phyloP scores from a whole-genome alignment of 2,797 vertebrate species.

The Diceros bicornis region DNA sequence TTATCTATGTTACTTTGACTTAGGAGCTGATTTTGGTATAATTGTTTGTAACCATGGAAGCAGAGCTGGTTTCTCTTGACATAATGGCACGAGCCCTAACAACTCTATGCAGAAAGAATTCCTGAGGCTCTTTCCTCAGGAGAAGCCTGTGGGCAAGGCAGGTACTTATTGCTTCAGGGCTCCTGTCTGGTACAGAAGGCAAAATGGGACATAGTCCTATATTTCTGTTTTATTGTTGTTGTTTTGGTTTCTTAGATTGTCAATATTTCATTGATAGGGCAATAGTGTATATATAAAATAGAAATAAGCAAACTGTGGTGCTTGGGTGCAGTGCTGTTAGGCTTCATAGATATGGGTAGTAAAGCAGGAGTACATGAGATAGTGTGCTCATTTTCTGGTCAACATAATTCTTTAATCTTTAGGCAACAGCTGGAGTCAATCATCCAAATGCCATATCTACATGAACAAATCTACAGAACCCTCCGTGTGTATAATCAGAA shows the following conservation, averaged over 20 bases:
- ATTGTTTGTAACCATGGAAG: neutral
- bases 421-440: neutral
- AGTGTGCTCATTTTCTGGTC: neutral
- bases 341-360: neutral
- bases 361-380: neutral
- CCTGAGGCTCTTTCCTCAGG: neutral
- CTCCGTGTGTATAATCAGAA: neutral
- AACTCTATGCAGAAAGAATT: neutral
- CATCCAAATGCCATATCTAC: neutral
- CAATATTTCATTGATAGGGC: neutral
- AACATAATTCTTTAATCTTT: constrained; percentile 28
- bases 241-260: neutral
- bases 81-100: neutral
- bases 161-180: neutral
- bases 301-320: neutral
- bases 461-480: neutral
- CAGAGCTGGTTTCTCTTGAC: neutral
- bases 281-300: neutral
- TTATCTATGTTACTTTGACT: neutral
- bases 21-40: neutral
- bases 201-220: neutral
- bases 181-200: neutral
- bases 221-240: neutral
- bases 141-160: neutral
- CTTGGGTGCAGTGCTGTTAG: neutral